Base-by-base conservation (phyloP, 2,888 invertebrate genomes). In the Brassicogethes aeneus region DNA sequence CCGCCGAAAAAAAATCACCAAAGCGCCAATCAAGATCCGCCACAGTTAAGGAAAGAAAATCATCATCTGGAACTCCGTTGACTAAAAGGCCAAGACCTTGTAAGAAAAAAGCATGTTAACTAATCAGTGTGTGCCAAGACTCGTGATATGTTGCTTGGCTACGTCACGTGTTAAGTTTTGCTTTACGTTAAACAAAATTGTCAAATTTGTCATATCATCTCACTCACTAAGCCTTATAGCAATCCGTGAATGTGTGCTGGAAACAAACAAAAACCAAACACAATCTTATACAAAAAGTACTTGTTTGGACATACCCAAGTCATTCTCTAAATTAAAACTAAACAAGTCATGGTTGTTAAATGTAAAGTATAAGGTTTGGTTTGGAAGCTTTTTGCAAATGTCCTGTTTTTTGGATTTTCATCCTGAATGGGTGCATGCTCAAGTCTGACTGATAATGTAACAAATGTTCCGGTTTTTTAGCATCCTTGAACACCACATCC, bases 401-500 rank as follows among this genome's bases (percentile, higher is more conserved):
- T n/a, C n/a, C n/a, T n/a, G n/a, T n/a, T n/a, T n/a, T n/a, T 23
- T 23, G 10, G 10, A 10, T 23, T 7, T 23, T 23, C 5, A 23
- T 23, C 23, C 8, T 49, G 50, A 50, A 42, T 52, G 48, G 49
- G 44, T 47, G 46, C 44, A 48, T 45, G 45, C 45, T 45, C 43
- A 48, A 44, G 45, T 43, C 37, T 36, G 51, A 52, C 48, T 53
- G 52, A 48, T 42, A 46, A 52, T 48, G 54, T 57, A 60, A 60
- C 52, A 57, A 57, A 58, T 59, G 56, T 65, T 65, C 62, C 67
- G 66, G 69, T 71, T 68, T 79, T 79, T 73, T 80, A 82, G 81
- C 81, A 70, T 80, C 79, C 77, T 75, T 81, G 73, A 79, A 79
- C 74, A 80, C 81, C 72, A 77, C 77, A 73, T 77, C 78, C 77